Evolutionary conservation across 1,140 invertebrate species (phyloP).

Genomic region (Drosophila aff.): DNA sequence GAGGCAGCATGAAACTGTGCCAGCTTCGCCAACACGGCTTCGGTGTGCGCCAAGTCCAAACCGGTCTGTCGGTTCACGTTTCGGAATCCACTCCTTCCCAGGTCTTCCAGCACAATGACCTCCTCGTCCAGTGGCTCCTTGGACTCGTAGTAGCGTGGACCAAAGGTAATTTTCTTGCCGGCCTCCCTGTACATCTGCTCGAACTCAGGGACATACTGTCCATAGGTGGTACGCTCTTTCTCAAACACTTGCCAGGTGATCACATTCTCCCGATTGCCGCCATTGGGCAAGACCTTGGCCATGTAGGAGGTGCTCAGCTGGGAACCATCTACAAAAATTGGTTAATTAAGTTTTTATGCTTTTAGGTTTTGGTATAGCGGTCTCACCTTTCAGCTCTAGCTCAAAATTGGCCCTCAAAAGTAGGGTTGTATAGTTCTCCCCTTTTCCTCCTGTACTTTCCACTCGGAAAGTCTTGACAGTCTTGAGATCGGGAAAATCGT

Average conservation of each 20-base stretch:
- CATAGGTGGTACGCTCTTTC: slow-evolving; percentile 67
- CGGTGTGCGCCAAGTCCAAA: slow-evolving; percentile 86
- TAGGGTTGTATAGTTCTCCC: slow-evolving; percentile 71
- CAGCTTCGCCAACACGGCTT: slow-evolving; percentile 86
- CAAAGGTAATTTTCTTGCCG: slow-evolving; percentile 52
- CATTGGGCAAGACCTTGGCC: slow-evolving; percentile 60
- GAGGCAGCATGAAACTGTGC: slow-evolving; percentile 87
- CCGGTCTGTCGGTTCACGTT: slow-evolving; percentile 86
- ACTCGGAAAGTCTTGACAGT: slow-evolving; percentile 44
- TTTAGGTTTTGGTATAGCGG: not conserved
- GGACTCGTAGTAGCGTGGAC: slow-evolving; percentile 47
- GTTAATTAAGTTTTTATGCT: too few relatives aligned
- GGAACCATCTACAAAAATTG: slow-evolving; percentile 43
- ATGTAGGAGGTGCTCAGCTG: slow-evolving; percentile 49
- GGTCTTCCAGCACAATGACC: slow-evolving; percentile 86
- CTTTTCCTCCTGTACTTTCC: slow-evolving; percentile 42
- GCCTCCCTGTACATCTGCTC: slow-evolving; percentile 74
- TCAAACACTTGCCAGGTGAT: slow-evolving; percentile 65
- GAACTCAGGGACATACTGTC: slow-evolving; percentile 61
- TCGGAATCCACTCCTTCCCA: slow-evolving; percentile 85
- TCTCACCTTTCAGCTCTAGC: slow-evolving; percentile 53
- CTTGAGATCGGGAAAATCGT: slow-evolving; percentile 51
- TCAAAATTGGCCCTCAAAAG: slow-evolving; percentile 50
- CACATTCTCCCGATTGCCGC: slow-evolving; percentile 43
- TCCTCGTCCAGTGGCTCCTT: slow-evolving; percentile 26